Evolutionary conservation across 2,797 vertebrate species (phyloP), one percentile per base, ranked within the genome.

Genomic region (Microcaecilia unicolor): DNA sequence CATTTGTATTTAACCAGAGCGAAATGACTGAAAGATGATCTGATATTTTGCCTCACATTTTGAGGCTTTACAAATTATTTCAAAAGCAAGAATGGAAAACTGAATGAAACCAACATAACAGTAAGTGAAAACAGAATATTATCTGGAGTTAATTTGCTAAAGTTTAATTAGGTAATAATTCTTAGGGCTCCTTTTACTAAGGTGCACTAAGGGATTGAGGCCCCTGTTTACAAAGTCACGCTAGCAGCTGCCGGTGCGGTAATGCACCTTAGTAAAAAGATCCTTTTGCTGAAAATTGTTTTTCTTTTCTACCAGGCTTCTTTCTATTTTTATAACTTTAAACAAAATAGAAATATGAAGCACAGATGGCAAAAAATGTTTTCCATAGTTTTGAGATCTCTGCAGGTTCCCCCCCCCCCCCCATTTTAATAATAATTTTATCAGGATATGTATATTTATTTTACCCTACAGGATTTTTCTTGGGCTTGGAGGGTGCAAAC

Each of bases 391-490:
- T 29, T 58, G 72, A 68, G 72, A 83, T 78, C 53, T 55, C 60
- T 85, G 80, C 72, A 72, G 64, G 80, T 83, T 77, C 76, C 70
- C 74, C 63, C 78, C 70, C 74, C 63, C 78, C 68, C 76, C 71
- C 71, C 75, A 72, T 76, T 70, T 84, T 48, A n/a, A n/a, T 84
- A 72, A 76, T 86, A 82, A 70, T 80, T 78, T 85, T 85, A 83
- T 84, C 25, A 5, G 46, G 79, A 80, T 67, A 85, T 85, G 87
- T 91, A 89, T 91, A 93, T 91, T 89, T 86, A 91, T 87, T 80
- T 89, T 81, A 86, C 84, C 85, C 89, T 66, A 67, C 76, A 92
- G 89, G 84, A 88, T 77, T 70, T 71, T 85, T n/a, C n/a, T 78
- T 85, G 75, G 60, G 50, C 71, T 80, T 51, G 55, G 70, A 70